Conservation (phyloP, 2,888 invertebrate species). For the Aspidiotus destructor region DNA sequence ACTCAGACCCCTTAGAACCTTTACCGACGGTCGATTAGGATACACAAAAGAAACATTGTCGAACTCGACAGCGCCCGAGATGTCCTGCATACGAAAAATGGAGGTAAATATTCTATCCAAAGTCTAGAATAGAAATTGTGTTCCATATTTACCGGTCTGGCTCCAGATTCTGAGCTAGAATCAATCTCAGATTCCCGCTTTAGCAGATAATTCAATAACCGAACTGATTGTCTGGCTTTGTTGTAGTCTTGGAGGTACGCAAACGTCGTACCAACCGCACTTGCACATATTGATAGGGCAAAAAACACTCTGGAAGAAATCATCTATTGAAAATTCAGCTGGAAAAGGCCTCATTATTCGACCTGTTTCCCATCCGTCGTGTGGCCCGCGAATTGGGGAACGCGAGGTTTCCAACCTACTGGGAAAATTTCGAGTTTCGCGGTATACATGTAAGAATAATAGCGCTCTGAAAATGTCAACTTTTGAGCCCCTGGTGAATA, state of each 20-base stretch:
- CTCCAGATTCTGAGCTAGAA: conserved; percentile 43
- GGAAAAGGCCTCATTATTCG: too few relatives aligned
- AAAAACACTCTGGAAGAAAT: conserved; percentile 45
- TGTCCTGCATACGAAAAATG: conserved; percentile 25
- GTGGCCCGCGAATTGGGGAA: too few relatives aligned
- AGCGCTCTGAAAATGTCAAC: too few relatives aligned
- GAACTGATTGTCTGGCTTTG: conserved; percentile 43
- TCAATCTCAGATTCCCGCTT: conserved; percentile 45
- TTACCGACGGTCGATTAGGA: conserved; percentile 64
- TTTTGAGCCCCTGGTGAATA: too few relatives aligned
- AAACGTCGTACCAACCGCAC: conserved; percentile 43
- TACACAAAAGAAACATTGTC: conserved; percentile 67
- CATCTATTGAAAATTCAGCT: not conserved
- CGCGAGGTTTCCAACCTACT: too few relatives aligned
- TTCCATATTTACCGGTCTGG: conserved; percentile 39
- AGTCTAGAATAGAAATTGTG: not conserved
- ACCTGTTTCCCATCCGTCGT: too few relatives aligned
- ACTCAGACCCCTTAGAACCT: conserved; percentile 55
- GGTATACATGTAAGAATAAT: too few relatives aligned
- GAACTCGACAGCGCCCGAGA: conserved; percentile 58
- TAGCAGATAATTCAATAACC: conserved; percentile 41
- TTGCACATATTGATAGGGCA: conserved; percentile 47
- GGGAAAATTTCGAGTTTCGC: too few relatives aligned
- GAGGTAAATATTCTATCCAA: not conserved
- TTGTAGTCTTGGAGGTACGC: conserved; percentile 44